phyloP scores from a whole-genome alignment of 2,797 vertebrate species.

The Chiloscyllium punctatum region DNA sequence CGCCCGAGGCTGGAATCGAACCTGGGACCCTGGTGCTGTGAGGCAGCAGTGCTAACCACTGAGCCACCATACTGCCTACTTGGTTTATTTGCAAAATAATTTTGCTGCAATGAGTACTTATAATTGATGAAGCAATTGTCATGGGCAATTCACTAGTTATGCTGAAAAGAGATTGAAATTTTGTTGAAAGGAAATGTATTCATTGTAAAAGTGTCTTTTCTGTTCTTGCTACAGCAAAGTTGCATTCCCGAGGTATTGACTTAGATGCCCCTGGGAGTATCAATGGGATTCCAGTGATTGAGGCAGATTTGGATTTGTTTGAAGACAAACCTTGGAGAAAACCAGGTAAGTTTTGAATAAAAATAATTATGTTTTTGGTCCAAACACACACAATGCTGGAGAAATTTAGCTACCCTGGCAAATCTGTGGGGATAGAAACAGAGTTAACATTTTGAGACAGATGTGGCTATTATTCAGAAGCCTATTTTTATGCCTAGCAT shows the following conservation, averaged over 20 bases:
- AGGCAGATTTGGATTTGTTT: conserved; percentile 63
- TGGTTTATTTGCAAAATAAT: background rate
- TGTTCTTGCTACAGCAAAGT: conserved; percentile 51
- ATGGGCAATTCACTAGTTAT: background rate
- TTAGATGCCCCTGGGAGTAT: conserved; percentile 58
- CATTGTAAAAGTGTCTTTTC: background rate
- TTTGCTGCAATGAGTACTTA: background rate
- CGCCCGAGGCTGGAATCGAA: too few species aligned
- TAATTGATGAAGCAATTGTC: background rate
- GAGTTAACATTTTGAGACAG: too few species aligned
- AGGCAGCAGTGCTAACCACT: too few species aligned
- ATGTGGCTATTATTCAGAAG: background rate
- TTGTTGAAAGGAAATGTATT: background rate
- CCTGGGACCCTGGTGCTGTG: too few species aligned
- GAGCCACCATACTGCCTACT: too few species aligned
- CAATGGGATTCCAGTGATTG: conserved; percentile 60
- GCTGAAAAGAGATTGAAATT: background rate
- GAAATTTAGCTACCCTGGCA: too few species aligned
- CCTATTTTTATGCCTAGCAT: too few species aligned
- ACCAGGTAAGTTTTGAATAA: conserved; percentile 57
- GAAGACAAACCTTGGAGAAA: conserved; percentile 69
- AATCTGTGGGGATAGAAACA: too few species aligned
- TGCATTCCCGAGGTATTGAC: conserved; percentile 62
- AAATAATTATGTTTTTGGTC: background rate
- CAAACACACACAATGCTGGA: too few species aligned